Percentiles rank a stretch among this genome's conserved stretches.
Evolutionary conservation across 2,888 invertebrate species (phyloP).

Genomic region (Molorchus minor): DNA sequence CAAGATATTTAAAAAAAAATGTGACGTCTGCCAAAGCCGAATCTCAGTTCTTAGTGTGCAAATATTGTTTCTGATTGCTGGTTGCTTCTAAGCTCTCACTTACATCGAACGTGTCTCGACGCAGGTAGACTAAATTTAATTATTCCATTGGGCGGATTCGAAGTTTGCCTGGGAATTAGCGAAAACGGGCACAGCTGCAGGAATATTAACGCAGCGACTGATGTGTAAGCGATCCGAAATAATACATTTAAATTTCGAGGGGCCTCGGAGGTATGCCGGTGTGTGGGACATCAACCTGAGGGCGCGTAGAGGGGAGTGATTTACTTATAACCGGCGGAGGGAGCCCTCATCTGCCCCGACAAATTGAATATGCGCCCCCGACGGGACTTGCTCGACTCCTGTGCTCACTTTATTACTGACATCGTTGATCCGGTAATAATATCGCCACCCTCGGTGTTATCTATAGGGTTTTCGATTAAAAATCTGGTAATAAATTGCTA

Average conservation of each 20-base stretch:
- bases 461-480: not conserved
- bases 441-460: not conserved
- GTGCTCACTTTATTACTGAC: conserved; percentile 10
- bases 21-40: too few species aligned
- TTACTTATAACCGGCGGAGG: conserved; percentile 15
- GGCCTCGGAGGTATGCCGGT: conserved; percentile 4
- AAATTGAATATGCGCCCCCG: conserved; percentile 18
- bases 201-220: conserved; percentile 20
- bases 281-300: conserved; percentile 6
- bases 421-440: conserved; percentile 7
- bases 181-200: conserved; percentile 4
- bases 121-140: conserved; percentile 16
- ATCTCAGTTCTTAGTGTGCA: too few species aligned
- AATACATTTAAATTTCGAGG: conserved; percentile 26
- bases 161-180: conserved; percentile 10
- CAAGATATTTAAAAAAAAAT: too few species aligned
- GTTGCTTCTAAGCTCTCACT: not conserved
- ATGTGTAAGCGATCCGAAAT: conserved; percentile 22
- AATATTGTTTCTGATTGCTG: not conserved
- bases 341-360: conserved; percentile 8
- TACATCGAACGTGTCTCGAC: too few species aligned
- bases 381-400: conserved; percentile 6
- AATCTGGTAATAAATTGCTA: not conserved
- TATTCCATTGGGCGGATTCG: conserved; percentile 7
- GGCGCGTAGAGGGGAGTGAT: conserved; percentile 18